Conservation (phyloP, 2,888 invertebrate genomes). For the Camponotus fellah region DNA sequence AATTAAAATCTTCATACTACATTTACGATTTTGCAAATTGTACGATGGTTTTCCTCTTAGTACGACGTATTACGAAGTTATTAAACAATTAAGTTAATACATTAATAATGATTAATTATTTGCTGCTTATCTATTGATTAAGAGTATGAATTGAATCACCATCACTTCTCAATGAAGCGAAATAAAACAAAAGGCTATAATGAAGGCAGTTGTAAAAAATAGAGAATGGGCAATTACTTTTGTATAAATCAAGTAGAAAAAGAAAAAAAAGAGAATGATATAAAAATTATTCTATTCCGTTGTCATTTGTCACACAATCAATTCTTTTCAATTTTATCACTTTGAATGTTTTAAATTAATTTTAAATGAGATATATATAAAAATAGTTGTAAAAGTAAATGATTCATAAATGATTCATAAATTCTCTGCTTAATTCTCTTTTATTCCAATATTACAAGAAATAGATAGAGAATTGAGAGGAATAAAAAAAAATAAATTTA, state of each 20-base stretch:
- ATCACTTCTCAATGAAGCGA: slow-evolving; percentile 1
- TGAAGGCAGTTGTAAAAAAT: slow-evolving; percentile 75
- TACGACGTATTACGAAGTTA: neutral
- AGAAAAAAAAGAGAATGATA: neutral
- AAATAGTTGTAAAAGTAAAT: neutral
- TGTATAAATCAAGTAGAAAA: slow-evolving; percentile 70
- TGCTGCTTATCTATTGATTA: slow-evolving; percentile 16
- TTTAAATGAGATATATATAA: no score
- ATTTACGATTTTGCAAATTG: neutral
- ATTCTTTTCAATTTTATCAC: neutral
- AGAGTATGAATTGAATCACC: neutral
- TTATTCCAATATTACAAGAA: slow-evolving; percentile 10
- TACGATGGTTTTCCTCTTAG: neutral
- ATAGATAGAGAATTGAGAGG: neutral
- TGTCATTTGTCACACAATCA: neutral
- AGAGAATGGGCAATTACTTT: slow-evolving; percentile 76
- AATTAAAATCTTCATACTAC: neutral
- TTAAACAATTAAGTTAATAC: neutral
- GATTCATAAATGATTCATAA: neutral
- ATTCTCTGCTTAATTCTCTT: neutral
- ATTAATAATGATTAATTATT: slow-evolving; percentile 20
- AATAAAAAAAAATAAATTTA: slow-evolving; percentile 26
- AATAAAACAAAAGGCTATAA: slow-evolving; percentile 56
- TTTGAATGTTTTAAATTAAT: neutral
- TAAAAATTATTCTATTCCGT: neutral